These are phyloP conservation scores for Planococcus citri DNA, from an alignment of 1,140 invertebrate genomes.

Conservation along the genomic window DNA sequence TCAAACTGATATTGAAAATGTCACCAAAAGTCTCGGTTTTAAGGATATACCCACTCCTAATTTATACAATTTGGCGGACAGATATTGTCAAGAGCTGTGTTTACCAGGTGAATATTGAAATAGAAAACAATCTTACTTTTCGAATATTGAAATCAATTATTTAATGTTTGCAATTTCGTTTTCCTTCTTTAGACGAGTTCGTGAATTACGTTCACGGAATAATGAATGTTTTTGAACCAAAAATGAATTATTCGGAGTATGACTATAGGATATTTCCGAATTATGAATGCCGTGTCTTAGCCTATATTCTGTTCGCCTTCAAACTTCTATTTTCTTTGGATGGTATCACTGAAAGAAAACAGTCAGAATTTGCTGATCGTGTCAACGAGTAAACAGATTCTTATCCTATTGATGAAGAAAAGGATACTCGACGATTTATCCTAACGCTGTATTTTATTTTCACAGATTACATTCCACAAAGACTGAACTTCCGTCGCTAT, in stretches of 20 bases:
- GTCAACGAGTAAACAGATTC: not conserved
- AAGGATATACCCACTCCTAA: not conserved
- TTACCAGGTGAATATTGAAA: not conserved
- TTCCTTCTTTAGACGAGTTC: not conserved
- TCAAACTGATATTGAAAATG: not conserved
- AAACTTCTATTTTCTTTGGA: conserved; percentile 10
- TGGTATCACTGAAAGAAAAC: not conserved
- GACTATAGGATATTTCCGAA: not conserved
- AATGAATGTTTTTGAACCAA: not conserved
- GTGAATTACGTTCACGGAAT: not conserved
- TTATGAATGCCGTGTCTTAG: not conserved
- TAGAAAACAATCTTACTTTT: not conserved
- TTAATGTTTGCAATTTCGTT: not conserved
- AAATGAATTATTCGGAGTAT: not conserved
- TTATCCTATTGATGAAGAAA: no score
- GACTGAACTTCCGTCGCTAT: not conserved
- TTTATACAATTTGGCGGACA: not conserved
- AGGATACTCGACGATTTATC: no score
- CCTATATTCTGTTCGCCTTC: not conserved
- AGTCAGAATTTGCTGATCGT: not conserved
- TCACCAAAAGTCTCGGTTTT: not conserved
- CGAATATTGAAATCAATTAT: not conserved
- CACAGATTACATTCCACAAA: not conserved
- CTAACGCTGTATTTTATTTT: no score
- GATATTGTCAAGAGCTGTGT: not conserved